Base-by-base conservation (phyloP, 1,140 invertebrate genomes). In the Pseudomyrmex sp. region DNA sequence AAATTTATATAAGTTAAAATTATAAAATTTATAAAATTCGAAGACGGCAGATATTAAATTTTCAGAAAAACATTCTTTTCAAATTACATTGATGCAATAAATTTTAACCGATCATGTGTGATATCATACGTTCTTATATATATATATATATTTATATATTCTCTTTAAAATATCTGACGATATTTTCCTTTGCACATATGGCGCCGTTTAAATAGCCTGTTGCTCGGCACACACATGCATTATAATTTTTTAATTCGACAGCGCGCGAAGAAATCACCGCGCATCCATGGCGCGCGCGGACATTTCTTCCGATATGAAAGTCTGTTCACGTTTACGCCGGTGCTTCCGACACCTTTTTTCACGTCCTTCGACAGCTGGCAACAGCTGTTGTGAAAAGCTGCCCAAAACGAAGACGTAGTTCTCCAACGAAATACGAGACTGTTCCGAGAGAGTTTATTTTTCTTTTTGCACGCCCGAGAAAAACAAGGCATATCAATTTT, bases 371-470 rank as follows among this genome's bases (percentile, higher is more conserved):
- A 89, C 88, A 86, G 87, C 76, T 82, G 85, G 88, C 87, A 89
- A 89, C 87, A 89, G 88, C 88, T 89, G 88, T 82, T 84, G 82
- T 58, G 86, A 89, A 89, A 89, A 82, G 88, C 63, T 82, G 63
- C 65, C 50, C 63, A 63, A 79, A 88, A 85, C 83, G 79, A 89
- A 88, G 83, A 82, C 75, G 66, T 86, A 80, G 75, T 76, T 75
- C 54, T 74, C 35, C 35, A 69, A 82, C 50, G 72, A 80, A 72
- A 84, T 56, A 69, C 69, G 61, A 73, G 66, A 88, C 56, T 73
- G 62, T 61, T 76, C 62, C 13, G 52, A 48, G 65, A 48, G 65
- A 70, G 66, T 86, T 86, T 61, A 80, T 88, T 77, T 84, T 76
- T 56, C 65, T 76, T 77, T 69, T 85, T 77, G 61, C 83, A 68